Conservation (phyloP, 2,888 invertebrate genomes). For the Thyatira batis region DNA sequence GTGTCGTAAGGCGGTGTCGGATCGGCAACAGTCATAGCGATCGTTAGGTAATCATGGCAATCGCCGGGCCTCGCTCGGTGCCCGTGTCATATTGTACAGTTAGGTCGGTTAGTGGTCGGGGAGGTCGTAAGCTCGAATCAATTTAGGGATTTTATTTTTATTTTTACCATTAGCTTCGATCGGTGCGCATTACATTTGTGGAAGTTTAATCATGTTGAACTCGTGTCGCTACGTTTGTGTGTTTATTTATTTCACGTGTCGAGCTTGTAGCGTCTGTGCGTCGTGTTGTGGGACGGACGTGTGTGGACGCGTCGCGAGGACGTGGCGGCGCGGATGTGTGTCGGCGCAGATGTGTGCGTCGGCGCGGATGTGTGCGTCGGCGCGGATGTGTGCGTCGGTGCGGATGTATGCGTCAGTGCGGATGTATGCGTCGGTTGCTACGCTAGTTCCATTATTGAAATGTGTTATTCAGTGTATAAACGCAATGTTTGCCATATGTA, state of each 20-base stretch:
- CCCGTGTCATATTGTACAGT: slow-evolving; percentile 60
- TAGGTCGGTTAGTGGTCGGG: slow-evolving; percentile 35
- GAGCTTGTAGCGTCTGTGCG: slow-evolving; percentile 28
- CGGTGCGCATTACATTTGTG: slow-evolving; percentile 38
- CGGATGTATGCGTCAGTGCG: slow-evolving; percentile 32
- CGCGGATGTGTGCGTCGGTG: slow-evolving; percentile 31
- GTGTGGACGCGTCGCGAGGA: slow-evolving; percentile 3
- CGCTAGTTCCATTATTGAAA: slow-evolving; percentile 32
- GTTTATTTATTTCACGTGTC: slow-evolving; percentile 36
- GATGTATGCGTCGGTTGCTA: slow-evolving; percentile 37
- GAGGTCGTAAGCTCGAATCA: slow-evolving; percentile 56
- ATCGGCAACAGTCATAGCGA: slow-evolving; percentile 38
- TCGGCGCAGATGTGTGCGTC: too few species aligned
- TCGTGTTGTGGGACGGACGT: slow-evolving; percentile 5
- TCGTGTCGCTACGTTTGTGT: slow-evolving; percentile 37
- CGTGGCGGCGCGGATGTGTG: slow-evolving; percentile 25
- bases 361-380: slow-evolving; percentile 32
- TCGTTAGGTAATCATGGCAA: slow-evolving; percentile 23
- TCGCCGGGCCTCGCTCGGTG: slow-evolving; percentile 27
- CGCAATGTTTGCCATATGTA: slow-evolving; percentile 75
- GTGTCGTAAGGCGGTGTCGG: slow-evolving; percentile 28
- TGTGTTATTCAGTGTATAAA: slow-evolving; percentile 49
- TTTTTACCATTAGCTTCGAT: slow-evolving; percentile 37
- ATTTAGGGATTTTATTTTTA: slow-evolving; percentile 34
- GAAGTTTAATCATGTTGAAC: slow-evolving; percentile 42